Evolutionary conservation across 1,140 invertebrate species (phyloP).

Genomic region (Myzus persicae): DNA sequence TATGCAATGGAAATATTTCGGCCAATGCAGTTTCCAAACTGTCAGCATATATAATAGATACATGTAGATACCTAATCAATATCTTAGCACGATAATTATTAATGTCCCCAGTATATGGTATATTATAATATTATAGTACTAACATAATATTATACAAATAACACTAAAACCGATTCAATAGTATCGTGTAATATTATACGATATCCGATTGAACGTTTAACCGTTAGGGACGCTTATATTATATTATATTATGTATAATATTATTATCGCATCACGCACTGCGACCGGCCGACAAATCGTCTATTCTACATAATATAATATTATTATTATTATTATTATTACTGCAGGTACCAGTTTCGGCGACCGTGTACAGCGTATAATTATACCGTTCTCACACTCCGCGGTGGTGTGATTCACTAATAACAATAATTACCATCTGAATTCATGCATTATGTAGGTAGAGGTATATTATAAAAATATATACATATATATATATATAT

Average conservation of each 20-base stretch:
- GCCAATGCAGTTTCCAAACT: background rate
- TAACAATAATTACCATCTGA: background rate
- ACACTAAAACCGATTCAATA: background rate
- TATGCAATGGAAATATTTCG: background rate
- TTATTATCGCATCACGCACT: background rate
- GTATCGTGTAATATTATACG: background rate
- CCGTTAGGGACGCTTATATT: background rate
- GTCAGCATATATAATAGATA: too few species aligned
- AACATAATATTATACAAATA: background rate
- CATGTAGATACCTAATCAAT: too few species aligned
- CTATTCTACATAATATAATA: background rate
- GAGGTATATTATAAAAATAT: background rate
- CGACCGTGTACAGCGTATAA: background rate
- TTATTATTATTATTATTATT: background rate
- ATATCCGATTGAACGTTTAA: background rate
- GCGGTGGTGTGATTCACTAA: constrained; percentile 13
- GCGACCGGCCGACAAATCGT: background rate
- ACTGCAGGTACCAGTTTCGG: background rate
- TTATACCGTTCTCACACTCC: constrained; percentile 8
- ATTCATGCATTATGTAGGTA: background rate
- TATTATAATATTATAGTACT: too few species aligned
- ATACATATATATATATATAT: background rate
- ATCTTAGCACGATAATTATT: background rate
- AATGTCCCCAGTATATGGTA: background rate
- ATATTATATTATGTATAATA: background rate